These are phyloP conservation scores for Hydra vulgaris DNA, from an alignment of 30 jellyfish, hydroid and myxozoan species.

Conservation along the genomic window DNA sequence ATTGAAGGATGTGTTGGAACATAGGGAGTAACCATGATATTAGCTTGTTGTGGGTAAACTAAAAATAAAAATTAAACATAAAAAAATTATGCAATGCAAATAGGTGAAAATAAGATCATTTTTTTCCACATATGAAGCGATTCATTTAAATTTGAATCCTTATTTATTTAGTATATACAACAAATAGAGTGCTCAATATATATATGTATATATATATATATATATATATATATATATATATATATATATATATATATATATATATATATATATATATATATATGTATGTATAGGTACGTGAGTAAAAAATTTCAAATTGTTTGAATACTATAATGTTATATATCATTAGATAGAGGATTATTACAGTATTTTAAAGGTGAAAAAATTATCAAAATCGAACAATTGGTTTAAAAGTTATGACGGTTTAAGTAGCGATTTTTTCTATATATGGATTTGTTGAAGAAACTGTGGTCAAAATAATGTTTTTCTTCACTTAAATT, in stretches of 20 bases:
- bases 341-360: too few species aligned
- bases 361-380: too few species aligned
- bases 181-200: background rate
- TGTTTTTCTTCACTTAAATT: too few species aligned
- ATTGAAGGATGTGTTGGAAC: conserved; percentile 4
- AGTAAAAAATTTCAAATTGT: too few species aligned
- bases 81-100: background rate
- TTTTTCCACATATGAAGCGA: background rate
- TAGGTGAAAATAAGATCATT: background rate
- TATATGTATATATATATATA: background rate
- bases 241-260: conserved; percentile 10
- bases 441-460: too few species aligned
- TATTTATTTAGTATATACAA: background rate
- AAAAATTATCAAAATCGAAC: too few species aligned
- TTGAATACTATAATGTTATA: too few species aligned
- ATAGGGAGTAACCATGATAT: background rate
- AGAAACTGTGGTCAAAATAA: too few species aligned
- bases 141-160: background rate
- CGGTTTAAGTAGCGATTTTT: too few species aligned
- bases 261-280: conserved; percentile 7
- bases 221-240: conserved; percentile 6
- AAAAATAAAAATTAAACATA: background rate
- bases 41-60: background rate
- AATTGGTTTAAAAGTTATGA: too few species aligned
- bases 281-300: background rate